These are phyloP conservation scores for Palythoa heliodiscus DNA, from an alignment of 92 coral and sea anemone species.

Conservation along the genomic window DNA sequence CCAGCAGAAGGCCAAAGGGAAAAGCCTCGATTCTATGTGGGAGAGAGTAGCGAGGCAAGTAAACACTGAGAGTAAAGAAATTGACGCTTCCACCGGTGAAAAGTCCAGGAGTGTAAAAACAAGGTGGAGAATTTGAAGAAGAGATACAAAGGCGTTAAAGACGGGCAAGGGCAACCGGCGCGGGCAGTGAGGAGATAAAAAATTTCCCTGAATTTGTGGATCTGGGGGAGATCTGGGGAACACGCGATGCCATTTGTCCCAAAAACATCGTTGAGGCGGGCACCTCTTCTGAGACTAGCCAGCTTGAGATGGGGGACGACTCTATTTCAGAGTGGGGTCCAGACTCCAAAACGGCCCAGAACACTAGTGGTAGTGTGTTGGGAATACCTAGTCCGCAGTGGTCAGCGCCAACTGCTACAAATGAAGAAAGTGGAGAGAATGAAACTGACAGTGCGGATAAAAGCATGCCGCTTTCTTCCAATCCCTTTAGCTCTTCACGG, in stretches of 20 bases:
- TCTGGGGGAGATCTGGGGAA: no score
- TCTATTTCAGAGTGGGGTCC: no score
- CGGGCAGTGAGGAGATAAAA: constrained; percentile 35
- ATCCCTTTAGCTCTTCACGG: constrained; percentile 19
- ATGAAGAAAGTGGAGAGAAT: not conserved
- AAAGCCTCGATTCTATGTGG: constrained; percentile 40
- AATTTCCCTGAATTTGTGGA: no score
- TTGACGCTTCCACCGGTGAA: constrained; percentile 12
- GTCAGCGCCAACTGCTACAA: no score
- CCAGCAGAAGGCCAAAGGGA: constrained; percentile 18
- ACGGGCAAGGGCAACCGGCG: constrained; percentile 37
- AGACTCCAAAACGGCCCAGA: no score
- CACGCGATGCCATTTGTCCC: no score
- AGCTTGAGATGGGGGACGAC: no score
- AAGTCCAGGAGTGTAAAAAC: constrained; percentile 27
- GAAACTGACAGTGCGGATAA: not conserved
- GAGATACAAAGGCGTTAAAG: constrained; percentile 38
- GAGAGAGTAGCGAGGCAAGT: not conserved
- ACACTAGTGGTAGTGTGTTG: no score
- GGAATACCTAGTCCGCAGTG: no score
- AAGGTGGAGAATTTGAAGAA: constrained; percentile 35
- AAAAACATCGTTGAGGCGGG: no score
- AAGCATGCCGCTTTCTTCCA: constrained; percentile 13
- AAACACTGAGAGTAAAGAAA: constrained; percentile 22
- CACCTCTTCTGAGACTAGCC: no score